Conservation (phyloP, 35 echinoderm and acorn worm species). For the Heliocidaris tuberculata region DNA sequence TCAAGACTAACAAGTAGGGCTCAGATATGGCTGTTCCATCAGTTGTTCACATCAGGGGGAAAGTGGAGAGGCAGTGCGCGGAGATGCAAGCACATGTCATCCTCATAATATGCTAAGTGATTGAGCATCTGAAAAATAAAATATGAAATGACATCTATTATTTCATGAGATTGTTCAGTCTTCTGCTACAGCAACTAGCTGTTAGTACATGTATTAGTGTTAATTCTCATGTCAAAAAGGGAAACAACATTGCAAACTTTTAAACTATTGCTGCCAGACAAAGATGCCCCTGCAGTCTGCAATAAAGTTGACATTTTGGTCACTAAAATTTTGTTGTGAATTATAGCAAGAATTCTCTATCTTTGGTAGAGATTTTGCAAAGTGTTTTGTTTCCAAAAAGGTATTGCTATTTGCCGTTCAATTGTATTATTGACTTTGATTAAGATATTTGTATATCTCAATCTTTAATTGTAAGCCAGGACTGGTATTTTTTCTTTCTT, state of each 20-base stretch:
- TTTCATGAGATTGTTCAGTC: background rate
- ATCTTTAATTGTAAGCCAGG: too few species aligned
- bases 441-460: too few species aligned
- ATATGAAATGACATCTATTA: conserved; percentile 4
- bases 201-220: background rate
- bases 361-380: too few species aligned
- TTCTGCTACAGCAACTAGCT: background rate
- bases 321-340: too few species aligned
- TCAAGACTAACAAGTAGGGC: background rate
- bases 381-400: too few species aligned
- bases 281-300: background rate
- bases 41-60: background rate
- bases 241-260: too few species aligned
- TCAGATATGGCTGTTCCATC: background rate
- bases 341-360: too few species aligned
- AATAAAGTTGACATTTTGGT: background rate
- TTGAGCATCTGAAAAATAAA: background rate
- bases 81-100: background rate
- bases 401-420: too few species aligned
- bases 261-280: background rate
- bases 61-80: background rate
- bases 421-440: too few species aligned
- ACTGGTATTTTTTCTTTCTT: too few species aligned
- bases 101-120: background rate
- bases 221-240: too few species aligned